These are phyloP conservation scores for Boulengeromyrus knoepffleri DNA, from an alignment of 2,113 vertebrate genomes.

Conservation along the genomic window DNA sequence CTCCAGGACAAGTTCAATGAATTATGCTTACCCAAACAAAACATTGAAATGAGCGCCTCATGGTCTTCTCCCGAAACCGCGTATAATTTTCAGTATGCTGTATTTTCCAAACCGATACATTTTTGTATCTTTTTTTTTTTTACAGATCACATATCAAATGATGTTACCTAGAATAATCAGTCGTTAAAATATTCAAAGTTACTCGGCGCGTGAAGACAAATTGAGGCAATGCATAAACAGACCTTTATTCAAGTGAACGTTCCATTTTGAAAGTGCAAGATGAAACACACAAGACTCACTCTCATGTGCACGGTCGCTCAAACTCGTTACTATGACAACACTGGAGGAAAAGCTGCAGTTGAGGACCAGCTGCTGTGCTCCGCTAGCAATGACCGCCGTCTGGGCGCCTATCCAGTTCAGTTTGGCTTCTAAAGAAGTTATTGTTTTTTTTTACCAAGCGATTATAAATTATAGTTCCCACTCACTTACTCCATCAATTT, in stretches of 20 bases:
- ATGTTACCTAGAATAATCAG: neutral
- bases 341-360: neutral
- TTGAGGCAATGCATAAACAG: neutral
- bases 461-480: neutral
- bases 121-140: neutral
- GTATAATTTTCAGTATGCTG: neutral
- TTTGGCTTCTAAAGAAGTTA: neutral
- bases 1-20: neutral
- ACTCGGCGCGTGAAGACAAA: neutral
- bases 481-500: neutral
- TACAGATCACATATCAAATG: neutral
- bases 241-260: conserved; percentile 4
- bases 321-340: neutral
- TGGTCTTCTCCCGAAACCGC: neutral
- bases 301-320: neutral
- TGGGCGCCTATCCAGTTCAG: neutral
- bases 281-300: conserved; percentile 5
- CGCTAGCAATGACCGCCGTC: neutral
- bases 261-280: neutral
- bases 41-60: neutral
- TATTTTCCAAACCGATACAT: neutral
- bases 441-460: neutral
- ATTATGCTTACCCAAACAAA: neutral
- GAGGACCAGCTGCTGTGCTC: neutral
- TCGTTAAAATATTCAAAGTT: neutral